Conservation (phyloP, 2,888 invertebrate genomes). For the Gymnosoma rotundatum region DNA sequence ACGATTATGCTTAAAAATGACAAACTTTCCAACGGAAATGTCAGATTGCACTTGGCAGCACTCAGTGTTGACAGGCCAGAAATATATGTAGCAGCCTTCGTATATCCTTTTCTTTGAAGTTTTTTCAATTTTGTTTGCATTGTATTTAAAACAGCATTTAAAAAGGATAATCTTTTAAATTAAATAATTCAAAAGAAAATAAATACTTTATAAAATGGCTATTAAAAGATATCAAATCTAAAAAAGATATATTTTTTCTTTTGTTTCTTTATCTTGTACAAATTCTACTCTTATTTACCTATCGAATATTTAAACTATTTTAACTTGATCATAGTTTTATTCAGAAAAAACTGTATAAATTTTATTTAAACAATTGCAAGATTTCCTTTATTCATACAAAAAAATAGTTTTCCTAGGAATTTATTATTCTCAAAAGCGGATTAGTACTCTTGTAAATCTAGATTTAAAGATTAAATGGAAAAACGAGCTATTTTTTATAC, state of each 20-base stretch:
- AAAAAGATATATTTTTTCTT: not conserved
- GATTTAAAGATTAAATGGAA: constrained; percentile 33
- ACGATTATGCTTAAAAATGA: no score
- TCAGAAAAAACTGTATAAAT: not conserved
- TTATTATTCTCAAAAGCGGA: constrained; percentile 45
- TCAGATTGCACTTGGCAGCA: no score
- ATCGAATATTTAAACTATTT: not conserved
- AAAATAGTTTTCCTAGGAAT: not conserved
- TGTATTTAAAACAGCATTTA: no score
- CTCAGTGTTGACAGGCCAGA: no score
- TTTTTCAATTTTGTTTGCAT: no score
- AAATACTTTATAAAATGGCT: no score
- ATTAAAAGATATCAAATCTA: no score
- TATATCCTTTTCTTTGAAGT: no score
- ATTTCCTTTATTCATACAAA: not conserved
- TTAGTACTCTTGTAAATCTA: constrained; percentile 29
- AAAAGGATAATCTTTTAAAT: no score
- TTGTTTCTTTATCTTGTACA: not conserved
- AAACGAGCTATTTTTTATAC: not conserved
- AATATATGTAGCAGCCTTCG: no score
- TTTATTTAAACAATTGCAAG: not conserved
- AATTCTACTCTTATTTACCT: not conserved
- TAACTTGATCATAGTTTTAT: not conserved
- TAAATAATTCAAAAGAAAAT: no score
- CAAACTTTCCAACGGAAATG: no score